Conservation (phyloP, 1,140 invertebrate species). For the Papilio machaon region DNA sequence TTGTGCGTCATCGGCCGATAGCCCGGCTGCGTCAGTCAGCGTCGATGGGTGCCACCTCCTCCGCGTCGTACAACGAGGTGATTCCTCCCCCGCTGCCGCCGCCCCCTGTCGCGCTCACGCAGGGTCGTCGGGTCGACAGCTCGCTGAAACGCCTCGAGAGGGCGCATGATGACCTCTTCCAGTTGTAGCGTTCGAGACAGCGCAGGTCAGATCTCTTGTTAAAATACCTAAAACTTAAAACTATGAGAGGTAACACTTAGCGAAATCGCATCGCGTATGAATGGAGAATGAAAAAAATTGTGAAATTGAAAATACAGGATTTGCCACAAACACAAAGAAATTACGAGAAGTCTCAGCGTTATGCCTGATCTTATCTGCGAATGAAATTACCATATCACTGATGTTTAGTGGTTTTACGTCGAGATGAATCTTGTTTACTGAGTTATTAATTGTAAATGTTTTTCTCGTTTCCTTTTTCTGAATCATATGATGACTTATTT, state of each 20-base stretch:
- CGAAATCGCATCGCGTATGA: neutral
- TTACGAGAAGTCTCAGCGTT: no score
- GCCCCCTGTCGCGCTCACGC: slow-evolving; percentile 88
- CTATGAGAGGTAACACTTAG: neutral
- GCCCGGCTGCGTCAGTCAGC: slow-evolving; percentile 83
- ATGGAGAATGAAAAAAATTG: no score
- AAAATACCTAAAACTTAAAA: neutral
- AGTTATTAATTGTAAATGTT: slow-evolving; percentile 23
- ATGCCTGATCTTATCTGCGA: no score
- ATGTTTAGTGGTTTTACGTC: no score
- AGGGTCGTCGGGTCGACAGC: slow-evolving; percentile 88
- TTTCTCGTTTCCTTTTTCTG: neutral
- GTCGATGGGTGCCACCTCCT: slow-evolving; percentile 76
- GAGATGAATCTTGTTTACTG: neutral
- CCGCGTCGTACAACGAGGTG: slow-evolving; percentile 65
- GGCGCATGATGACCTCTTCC: slow-evolving; percentile 93
- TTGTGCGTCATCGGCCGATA: slow-evolving; percentile 80
- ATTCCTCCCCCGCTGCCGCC: slow-evolving; percentile 77
- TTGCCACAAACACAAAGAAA: no score
- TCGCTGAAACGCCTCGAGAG: slow-evolving; percentile 91
- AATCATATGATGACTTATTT: neutral
- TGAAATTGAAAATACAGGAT: no score
- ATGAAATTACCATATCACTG: no score
- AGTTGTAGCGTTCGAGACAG: slow-evolving; percentile 89
- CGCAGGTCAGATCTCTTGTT: slow-evolving; percentile 63